These are phyloP conservation scores for Parambassis ranga DNA, from an alignment of 2,797 vertebrate species.

Conservation along the genomic window DNA sequence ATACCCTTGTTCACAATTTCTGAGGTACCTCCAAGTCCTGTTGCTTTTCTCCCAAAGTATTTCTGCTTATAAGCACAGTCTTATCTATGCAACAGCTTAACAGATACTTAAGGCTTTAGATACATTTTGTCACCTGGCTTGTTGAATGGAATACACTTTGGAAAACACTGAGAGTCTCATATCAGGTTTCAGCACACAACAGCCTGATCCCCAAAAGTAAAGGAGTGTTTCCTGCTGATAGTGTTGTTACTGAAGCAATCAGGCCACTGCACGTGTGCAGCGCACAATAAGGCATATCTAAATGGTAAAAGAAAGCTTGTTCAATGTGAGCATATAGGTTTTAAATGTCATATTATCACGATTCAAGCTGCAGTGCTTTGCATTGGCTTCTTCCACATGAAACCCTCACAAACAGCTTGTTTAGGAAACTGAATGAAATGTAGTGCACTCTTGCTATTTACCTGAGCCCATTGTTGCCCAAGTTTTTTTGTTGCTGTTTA, in stretches of 20 bases:
- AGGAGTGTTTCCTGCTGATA: neutral
- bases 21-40: neutral
- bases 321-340: conserved; percentile 5
- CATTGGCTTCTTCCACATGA: too few species aligned
- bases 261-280: neutral
- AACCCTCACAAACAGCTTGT: neutral
- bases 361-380: conserved; percentile 5
- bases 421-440: too few species aligned
- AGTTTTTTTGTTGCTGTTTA: too few species aligned
- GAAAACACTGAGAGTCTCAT: neutral
- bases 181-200: neutral
- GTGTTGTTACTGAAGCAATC: neutral
- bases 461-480: too few species aligned
- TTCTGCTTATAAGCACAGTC: too few species aligned
- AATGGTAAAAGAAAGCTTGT: neutral
- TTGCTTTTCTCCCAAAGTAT: neutral
- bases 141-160: neutral
- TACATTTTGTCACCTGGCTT: neutral
- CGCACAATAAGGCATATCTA: neutral
- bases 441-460: too few species aligned
- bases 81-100: too few species aligned
- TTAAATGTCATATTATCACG: conserved; percentile 22
- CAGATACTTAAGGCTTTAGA: too few species aligned
- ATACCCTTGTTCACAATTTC: too few species aligned
- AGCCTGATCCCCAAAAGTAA: neutral